Evolutionary conservation across 2,888 invertebrate genomes (phyloP).

Genomic region (Drosophila cognata): DNA sequence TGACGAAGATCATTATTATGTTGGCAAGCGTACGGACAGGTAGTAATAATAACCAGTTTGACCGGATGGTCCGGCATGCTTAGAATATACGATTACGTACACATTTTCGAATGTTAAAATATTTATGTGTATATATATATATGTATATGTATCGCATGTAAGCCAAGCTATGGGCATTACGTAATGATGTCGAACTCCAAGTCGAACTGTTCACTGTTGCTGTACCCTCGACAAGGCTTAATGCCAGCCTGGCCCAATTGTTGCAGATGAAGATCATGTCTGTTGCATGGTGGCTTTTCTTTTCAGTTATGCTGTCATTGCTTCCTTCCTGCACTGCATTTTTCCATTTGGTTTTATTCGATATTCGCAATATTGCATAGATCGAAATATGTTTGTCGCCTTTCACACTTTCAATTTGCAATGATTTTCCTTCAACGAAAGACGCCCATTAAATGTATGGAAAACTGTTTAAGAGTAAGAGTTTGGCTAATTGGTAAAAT

Average conservation of each 20-base stretch:
- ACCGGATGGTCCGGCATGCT: constrained; percentile 70
- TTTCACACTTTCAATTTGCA: not conserved
- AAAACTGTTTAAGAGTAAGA: constrained; percentile 26
- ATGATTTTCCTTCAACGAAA: not conserved
- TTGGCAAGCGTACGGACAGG: constrained; percentile 49
- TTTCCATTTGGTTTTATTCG: not conserved
- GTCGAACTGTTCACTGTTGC: not conserved
- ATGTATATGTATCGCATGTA: not conserved
- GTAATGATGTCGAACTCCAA: constrained; percentile 29
- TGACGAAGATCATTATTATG: constrained; percentile 25
- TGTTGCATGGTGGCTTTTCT: constrained; percentile 16
- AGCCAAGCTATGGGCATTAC: constrained; percentile 32
- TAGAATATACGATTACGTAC: constrained; percentile 44
- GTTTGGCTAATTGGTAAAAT: constrained; percentile 11
- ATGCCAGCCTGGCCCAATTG: not conserved
- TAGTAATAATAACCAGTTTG: constrained; percentile 66
- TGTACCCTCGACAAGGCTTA: not conserved
- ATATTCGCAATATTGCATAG: not conserved
- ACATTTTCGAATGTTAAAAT: not conserved
- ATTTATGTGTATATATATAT: not conserved
- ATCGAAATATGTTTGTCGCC: not conserved
- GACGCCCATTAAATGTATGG: not conserved
- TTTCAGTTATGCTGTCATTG: constrained; percentile 3
- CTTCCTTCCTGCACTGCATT: constrained; percentile 16
- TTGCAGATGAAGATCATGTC: not conserved